Base-by-base conservation (phyloP, 2,888 invertebrate species). In the Heteromyza rotundicornis region DNA sequence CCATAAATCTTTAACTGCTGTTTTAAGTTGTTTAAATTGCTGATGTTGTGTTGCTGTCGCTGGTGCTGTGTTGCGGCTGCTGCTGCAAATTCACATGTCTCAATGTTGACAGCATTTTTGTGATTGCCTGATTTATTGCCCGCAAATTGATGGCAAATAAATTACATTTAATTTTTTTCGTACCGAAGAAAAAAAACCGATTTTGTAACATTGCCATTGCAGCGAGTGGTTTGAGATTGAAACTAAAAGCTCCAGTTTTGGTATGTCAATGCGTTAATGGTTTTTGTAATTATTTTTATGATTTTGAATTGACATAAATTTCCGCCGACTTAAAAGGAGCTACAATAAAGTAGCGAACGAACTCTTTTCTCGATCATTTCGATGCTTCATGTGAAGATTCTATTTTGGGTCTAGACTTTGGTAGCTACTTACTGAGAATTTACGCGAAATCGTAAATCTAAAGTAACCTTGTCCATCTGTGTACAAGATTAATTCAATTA, bases 111-210 rank as follows among this genome's bases (percentile, higher is more conserved):
- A 79, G 70, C 80, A 78, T 78, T 80, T 80, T 79, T 79, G 80
- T 78, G 79, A 79, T 79, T 80, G 77, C 70, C 75, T 79, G 79
- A 79, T 79, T 79, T 80, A 79, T 79, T 73, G 75, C 70, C 73
- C 71, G 71, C 71, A 77, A 78, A 76, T 77, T 71, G 78, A 64
- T 72, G 68, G 63, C 64, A 65, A 68, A 72, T 72, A 72, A 72
- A 72, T 70, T 65, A 65, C 65, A 59, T 47, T 47, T 47, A 19
- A 47, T 47, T 47, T 47, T 47, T 14, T 40, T 47, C 19, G 20
- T 40, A 3, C n/a, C 14, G 40, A 7, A 40, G 16, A 40, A 40
- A 40, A 3, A 40, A 40, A 40, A 40, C 10, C 14, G 5, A n/a
- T 40, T n/a, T 40, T 40, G 12, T 8, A 12, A 32, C 12, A 8